Conservation (phyloP, 2,113 vertebrate species). For the Hystrix cristata region DNA sequence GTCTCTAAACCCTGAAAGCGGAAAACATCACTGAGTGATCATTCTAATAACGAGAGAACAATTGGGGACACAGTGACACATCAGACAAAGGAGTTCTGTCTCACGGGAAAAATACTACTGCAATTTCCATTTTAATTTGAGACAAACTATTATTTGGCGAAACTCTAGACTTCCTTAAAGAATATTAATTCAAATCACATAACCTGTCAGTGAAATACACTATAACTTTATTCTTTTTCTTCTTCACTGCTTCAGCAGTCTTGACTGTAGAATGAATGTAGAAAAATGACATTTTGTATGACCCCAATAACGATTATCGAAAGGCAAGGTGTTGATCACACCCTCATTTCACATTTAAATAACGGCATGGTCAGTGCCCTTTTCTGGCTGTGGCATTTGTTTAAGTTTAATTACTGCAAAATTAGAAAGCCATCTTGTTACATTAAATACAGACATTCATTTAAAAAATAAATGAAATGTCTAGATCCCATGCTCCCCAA, state of each 20-base stretch:
- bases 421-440: conserved; percentile 68
- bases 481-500: conserved; percentile 7
- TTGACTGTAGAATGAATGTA: not conserved
- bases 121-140: conserved; percentile 84
- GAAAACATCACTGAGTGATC: conserved; percentile 75
- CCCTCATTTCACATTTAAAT: conserved; percentile 59
- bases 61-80: conserved; percentile 78
- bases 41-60: conserved; percentile 78
- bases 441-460: conserved; percentile 59
- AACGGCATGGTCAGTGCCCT: not conserved
- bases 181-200: conserved; percentile 74
- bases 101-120: conserved; percentile 63
- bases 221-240: conserved; percentile 62
- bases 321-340: conserved; percentile 51
- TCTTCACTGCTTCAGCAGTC: conserved; percentile 48
- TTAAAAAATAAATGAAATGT: conserved; percentile 66
- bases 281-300: conserved; percentile 43
- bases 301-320: conserved; percentile 21
- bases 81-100: conserved; percentile 83
- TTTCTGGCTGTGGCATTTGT: conserved; percentile 61
- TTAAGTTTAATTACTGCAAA: conserved; percentile 72
- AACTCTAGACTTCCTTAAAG: conserved; percentile 60
- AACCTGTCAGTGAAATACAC: conserved; percentile 56
- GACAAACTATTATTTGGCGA: conserved; percentile 80
- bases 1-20: conserved; percentile 78